These are phyloP conservation scores for Amphiprion ocellaris DNA, from an alignment of 2,113 vertebrate species.

Conservation along the genomic window DNA sequence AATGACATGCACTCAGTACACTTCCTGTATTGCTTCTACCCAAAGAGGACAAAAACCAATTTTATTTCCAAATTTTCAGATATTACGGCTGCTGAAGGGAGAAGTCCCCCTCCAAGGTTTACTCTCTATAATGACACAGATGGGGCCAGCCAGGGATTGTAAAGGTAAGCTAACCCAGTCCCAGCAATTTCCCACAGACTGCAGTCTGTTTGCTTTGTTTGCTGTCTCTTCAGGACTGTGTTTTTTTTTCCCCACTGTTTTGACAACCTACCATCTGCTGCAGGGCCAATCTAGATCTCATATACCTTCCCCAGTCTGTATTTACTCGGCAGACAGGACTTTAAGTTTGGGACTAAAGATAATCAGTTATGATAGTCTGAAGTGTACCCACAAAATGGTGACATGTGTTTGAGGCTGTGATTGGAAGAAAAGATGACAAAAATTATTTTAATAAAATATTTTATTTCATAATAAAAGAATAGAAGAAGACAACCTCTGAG, in stretches of 20 bases:
- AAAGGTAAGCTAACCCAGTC: conserved; percentile 64
- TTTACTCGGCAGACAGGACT: conserved; percentile 61
- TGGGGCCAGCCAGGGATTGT: conserved; percentile 54
- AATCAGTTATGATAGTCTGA: conserved; percentile 47
- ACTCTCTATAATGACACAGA: conserved; percentile 57
- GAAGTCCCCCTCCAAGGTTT: conserved; percentile 50
- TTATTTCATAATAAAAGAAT: conserved; percentile 60
- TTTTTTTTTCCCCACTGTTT: conserved; percentile 41
- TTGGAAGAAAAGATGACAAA: conserved; percentile 20
- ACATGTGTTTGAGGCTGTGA: conserved; percentile 22
- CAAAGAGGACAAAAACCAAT: conserved; percentile 26
- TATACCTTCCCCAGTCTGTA: conserved; percentile 56
- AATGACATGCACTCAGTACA: neutral
- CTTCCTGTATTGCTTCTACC: conserved; percentile 18
- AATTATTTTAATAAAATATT: conserved; percentile 49
- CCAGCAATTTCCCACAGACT: conserved; percentile 62
- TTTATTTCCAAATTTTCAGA: conserved; percentile 60
- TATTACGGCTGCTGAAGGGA: conserved; percentile 37
- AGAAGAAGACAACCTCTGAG: conserved; percentile 52
- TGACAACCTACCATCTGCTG: conserved; percentile 81
- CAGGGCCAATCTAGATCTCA: conserved; percentile 62
- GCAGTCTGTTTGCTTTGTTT: conserved; percentile 68
- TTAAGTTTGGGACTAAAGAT: conserved; percentile 57
- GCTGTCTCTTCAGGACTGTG: conserved; percentile 51
- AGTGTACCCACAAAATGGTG: conserved; percentile 7